A percentile compares a stretch with the other conserved stretches of the same genome.
phyloP scores from a whole-genome alignment of 2,113 vertebrate species.

The Heloderma charlesbogerti region DNA sequence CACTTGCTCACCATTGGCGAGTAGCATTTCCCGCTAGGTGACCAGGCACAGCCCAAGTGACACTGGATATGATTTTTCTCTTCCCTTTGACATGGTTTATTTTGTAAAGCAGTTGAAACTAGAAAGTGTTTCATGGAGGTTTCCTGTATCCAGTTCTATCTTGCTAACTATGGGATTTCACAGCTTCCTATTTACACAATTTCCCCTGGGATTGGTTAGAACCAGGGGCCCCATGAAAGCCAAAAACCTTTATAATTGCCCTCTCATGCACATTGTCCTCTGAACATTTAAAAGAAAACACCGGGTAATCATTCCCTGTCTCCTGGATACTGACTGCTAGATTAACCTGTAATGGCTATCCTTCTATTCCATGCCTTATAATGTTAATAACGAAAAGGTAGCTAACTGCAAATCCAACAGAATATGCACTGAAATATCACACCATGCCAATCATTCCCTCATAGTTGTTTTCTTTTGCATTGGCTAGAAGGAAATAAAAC shows the following conservation, averaged over 20 bases:
- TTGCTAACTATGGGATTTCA: background rate
- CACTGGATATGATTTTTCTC: background rate
- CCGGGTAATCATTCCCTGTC: background rate
- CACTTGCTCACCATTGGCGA: background rate
- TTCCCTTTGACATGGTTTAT: background rate
- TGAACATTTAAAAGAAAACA: background rate
- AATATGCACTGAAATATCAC: constrained; percentile 61
- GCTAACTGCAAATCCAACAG: constrained; percentile 55
- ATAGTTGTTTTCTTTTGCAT: constrained; percentile 39
- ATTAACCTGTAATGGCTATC: background rate
- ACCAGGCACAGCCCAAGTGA: background rate
- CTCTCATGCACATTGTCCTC: background rate
- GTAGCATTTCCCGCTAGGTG: background rate
- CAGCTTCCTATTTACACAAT: constrained; percentile 12
- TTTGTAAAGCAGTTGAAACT: background rate
- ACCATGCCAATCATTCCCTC: constrained; percentile 62
- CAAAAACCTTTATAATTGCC: background rate
- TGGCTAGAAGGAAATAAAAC: constrained; percentile 21
- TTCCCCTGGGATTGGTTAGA: constrained; percentile 39
- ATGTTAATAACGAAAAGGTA: constrained; percentile 44
- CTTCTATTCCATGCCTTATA: constrained; percentile 31
- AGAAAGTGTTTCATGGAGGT: background rate
- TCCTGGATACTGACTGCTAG: background rate
- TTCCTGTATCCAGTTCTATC: background rate
- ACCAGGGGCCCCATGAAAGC: background rate